phyloP scores from a whole-genome alignment of 2,113 vertebrate species.

The Hemiprocne comata region DNA sequence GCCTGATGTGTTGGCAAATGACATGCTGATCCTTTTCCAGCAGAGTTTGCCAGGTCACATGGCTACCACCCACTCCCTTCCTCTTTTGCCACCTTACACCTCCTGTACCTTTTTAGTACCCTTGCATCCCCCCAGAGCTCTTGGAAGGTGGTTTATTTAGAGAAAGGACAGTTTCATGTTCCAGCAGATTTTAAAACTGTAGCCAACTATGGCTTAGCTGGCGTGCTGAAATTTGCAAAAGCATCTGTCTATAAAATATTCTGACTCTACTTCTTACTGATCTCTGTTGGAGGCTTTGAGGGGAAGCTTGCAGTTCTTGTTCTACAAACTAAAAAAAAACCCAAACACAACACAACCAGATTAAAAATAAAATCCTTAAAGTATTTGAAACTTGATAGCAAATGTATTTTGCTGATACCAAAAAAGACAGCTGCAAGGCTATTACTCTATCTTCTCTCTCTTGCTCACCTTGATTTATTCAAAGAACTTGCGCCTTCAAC shows the following conservation, averaged over 20 bases:
- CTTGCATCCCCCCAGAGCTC: background rate
- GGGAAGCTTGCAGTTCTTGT: background rate
- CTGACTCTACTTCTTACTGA: slow-evolving; percentile 34
- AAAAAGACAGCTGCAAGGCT: background rate
- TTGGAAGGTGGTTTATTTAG: slow-evolving; percentile 25
- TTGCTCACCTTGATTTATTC: background rate
- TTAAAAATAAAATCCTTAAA: background rate
- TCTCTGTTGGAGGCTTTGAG: slow-evolving; percentile 30
- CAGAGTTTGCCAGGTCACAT: background rate
- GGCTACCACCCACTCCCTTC: slow-evolving; percentile 11
- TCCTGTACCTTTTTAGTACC: slow-evolving; percentile 29
- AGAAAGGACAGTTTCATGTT: slow-evolving; percentile 40
- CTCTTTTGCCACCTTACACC: slow-evolving; percentile 7
- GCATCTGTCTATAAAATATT: slow-evolving; percentile 60
- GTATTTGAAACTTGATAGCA: background rate
- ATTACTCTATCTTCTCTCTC: background rate
- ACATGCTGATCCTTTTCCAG: slow-evolving; percentile 18
- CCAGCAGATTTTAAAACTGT: slow-evolving; percentile 29
- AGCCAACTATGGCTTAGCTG: slow-evolving; percentile 23
- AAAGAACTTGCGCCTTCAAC: background rate
- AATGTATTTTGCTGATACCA: background rate
- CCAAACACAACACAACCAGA: background rate
- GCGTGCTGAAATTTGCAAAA: slow-evolving; percentile 28
- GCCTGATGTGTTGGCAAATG: background rate
- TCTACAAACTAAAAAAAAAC: background rate